Base-by-base conservation (phyloP, 2,797 vertebrate genomes). In the Salmo trutta region DNA sequence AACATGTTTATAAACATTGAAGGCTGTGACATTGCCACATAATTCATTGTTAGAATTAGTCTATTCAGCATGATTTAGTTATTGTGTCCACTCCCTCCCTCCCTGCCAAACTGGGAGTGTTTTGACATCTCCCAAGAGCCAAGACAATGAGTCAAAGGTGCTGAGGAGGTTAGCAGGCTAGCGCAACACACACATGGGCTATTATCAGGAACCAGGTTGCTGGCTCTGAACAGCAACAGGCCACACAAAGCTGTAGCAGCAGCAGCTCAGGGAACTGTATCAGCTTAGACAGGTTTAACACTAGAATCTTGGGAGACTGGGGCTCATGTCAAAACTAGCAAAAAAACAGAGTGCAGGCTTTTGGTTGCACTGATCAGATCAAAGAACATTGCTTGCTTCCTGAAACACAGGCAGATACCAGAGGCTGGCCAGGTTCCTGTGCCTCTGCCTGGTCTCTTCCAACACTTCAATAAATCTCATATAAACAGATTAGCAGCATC, bases 231-330 rank as follows among this genome's bases (percentile, higher is more conserved):
- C 78, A 31, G 82, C 81, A 79, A 81, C 62, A 51, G 84, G 78
- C 36, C 74, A 87, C 82, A 84, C 79, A 90, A 88, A 91, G 88
- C 91, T 90, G 82, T 27, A 27, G 59, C 59, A 64, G 59, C 41
- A 47, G 41, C 59, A 64, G 88, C 88, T 89, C 85, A 84, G 84
- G 84, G 81, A 79, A 87, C 75, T 31, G 83, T 80, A 87, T 47
- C 10, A 47, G 87, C 90, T 92, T 92, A 91, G 87, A 90, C 74
- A 82, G 91, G 86, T 93, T 92, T 91, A 91, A 85, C 82, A 79
- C 84, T 79, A 84, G 76, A 47, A 71, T 81, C 75, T 70, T 83
- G 84, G 79, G 85, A n/a, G 86, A 85, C 83, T 81, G 82, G 15
- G 79, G 83, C 87, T 89, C 83, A 85, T 75, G 73, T 79, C 75